Percentiles rank a stretch among this genome's conserved stretches.
These are phyloP conservation scores for Rattus rattus DNA, from an alignment of 2,113 vertebrate species.

Conservation along the genomic window DNA sequence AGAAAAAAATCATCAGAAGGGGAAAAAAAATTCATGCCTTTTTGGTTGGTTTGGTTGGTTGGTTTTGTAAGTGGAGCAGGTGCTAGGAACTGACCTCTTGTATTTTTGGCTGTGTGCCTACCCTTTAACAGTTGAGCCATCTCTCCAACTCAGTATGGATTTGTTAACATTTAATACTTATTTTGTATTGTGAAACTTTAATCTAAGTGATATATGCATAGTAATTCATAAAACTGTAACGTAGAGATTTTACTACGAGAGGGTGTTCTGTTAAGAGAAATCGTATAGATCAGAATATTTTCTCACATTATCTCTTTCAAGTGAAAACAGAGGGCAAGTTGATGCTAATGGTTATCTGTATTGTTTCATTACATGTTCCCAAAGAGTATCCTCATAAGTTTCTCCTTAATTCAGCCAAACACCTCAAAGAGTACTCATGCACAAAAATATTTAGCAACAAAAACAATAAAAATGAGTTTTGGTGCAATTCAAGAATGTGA, in stretches of 20 bases:
- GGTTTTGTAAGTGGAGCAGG: neutral
- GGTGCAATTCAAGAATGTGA: neutral
- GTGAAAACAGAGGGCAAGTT: neutral
- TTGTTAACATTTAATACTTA: constrained; percentile 63
- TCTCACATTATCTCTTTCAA: neutral
- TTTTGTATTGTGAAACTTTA: constrained; percentile 35
- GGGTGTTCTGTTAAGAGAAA: constrained; percentile 9
- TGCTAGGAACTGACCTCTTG: neutral
- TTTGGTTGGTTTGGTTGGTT: neutral
- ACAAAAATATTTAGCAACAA: neutral
- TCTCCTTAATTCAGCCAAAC: neutral
- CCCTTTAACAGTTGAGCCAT: neutral
- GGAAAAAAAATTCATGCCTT: neutral
- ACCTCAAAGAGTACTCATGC: neutral
- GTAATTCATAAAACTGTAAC: neutral
- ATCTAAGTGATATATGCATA: neutral
- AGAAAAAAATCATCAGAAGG: neutral
- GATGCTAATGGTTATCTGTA: neutral
- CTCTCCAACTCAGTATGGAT: neutral
- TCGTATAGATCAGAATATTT: constrained; percentile 1
- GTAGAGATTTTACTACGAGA: constrained; percentile 21
- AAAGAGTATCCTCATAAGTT: neutral
- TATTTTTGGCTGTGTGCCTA: neutral
- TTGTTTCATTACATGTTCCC: constrained; percentile 7
- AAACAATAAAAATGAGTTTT: neutral